phyloP scores from a whole-genome alignment of 92 coral and sea anemone species.

The Heteractis magnifica region DNA sequence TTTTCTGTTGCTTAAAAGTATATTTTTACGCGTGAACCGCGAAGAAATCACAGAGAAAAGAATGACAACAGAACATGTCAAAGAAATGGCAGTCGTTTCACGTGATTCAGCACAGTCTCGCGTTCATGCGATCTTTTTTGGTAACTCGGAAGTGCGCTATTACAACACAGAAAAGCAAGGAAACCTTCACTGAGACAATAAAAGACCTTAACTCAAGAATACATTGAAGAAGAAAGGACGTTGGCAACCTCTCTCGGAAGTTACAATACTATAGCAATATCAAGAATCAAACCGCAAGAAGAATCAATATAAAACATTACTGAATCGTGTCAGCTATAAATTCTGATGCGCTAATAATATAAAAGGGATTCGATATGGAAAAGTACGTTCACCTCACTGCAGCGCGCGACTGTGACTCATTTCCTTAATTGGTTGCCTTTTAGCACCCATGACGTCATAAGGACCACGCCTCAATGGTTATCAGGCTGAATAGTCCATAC shows the following conservation, averaged over 20 bases:
- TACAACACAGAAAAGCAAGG: too few relatives aligned
- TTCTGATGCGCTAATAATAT: not conserved
- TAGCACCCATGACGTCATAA: not conserved
- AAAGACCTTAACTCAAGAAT: too few relatives aligned
- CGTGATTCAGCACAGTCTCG: too few relatives aligned
- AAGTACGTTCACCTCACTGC: not conserved
- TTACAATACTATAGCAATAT: not conserved
- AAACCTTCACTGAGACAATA: too few relatives aligned
- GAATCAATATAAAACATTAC: not conserved
- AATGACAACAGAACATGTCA: too few relatives aligned
- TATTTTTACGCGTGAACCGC: too few relatives aligned
- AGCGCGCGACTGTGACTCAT: not conserved
- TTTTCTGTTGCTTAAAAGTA: too few relatives aligned
- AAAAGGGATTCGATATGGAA: not conserved
- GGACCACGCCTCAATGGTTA: not conserved
- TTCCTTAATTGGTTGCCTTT: not conserved
- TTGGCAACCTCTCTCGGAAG: not conserved
- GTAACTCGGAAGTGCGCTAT: too few relatives aligned
- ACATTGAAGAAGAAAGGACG: too few relatives aligned
- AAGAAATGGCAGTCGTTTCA: too few relatives aligned
- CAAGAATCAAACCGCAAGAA: not conserved
- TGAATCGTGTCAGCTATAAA: not conserved
- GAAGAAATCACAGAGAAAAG: too few relatives aligned
- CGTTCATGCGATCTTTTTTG: too few relatives aligned
- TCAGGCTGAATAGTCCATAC: not conserved